Evolutionary conservation across 2,113 vertebrate genomes (phyloP).

Genomic region (Malurus elegans): DNA sequence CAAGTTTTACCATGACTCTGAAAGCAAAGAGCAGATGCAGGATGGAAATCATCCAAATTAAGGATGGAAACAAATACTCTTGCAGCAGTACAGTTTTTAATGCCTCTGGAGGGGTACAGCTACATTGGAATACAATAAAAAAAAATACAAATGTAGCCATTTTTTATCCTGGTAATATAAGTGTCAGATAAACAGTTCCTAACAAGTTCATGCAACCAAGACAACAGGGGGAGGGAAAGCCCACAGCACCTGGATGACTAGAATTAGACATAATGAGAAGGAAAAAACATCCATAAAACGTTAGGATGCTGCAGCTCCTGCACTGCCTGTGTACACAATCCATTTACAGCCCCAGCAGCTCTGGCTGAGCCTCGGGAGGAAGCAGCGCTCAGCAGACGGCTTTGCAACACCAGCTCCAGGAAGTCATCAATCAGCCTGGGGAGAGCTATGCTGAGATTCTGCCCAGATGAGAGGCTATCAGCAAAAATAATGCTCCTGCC

Average conservation of each 20-base stretch:
- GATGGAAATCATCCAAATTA: conserved; percentile 38
- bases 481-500: neutral
- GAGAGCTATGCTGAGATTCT: conserved; percentile 40
- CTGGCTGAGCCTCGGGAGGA: conserved; percentile 19
- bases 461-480: conserved; percentile 56
- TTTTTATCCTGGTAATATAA: neutral
- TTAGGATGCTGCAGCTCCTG: conserved; percentile 16
- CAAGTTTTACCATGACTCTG: neutral
- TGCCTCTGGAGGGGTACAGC: neutral
- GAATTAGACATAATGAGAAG: conserved; percentile 8
- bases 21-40: conserved; percentile 48
- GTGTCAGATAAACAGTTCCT: neutral
- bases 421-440: conserved; percentile 74
- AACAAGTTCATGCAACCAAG: neutral
- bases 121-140: neutral
- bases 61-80: conserved; percentile 36
- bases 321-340: neutral
- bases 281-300: conserved; percentile 23
- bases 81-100: neutral
- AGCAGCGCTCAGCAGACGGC: conserved; percentile 61
- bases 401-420: conserved; percentile 62
- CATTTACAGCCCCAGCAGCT: conserved; percentile 23
- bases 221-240: neutral
- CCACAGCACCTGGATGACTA: conserved; percentile 3
- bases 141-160: neutral